Base-by-base conservation (phyloP, 2,797 vertebrate genomes). In the Liasis olivaceus region DNA sequence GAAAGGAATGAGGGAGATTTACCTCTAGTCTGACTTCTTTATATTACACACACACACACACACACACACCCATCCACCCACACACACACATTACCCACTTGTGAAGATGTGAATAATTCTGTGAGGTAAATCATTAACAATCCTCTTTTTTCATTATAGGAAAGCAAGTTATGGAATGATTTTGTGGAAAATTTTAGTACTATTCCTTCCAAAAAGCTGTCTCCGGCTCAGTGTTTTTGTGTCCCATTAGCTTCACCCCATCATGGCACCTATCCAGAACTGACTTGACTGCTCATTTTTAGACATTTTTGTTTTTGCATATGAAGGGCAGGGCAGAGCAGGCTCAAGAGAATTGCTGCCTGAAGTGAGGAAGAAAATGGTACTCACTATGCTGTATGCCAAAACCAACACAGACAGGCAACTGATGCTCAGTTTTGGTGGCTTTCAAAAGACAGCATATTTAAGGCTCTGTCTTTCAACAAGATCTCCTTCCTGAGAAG, bases 1-100 rank as follows among this genome's bases (percentile, higher is more conserved):
- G 36, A 59, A 93, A 90, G 63, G 95, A 96, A 96, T 93, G 96
- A 95, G 92, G 87, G 93, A 93, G 9, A 22, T 91, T 92, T 95
- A 81, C 91, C 92, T 95, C 81, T 92, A 89, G 93, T 93, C 47
- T 95, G 77, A 69, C 87, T 89, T 93, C 87, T 95, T 90, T 95
- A 91, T 96, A 95, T 36, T 36, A 42, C 31, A 87, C n/a, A 87
- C 15, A 42, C 81, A 51, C 24, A 56, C 47, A 69, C 26, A 22
- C 28, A 63, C 8, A 95, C 56, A 89, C 3, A 42, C 1, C 42
- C 42, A 36, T 2, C 42, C 42, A 42, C 42, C 42, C 42, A 42
- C 90, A 93, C 28, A 92, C 91, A n/a, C 36, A 58, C 17, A 15
- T 2, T 5, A 72, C 77, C 36, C n/a, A 72, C 62, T 94, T 95